Evolutionary conservation across 2,888 invertebrate genomes (phyloP), one percentile per base, ranked within the genome.

Genomic region (Teinopalpus imperialis): DNA sequence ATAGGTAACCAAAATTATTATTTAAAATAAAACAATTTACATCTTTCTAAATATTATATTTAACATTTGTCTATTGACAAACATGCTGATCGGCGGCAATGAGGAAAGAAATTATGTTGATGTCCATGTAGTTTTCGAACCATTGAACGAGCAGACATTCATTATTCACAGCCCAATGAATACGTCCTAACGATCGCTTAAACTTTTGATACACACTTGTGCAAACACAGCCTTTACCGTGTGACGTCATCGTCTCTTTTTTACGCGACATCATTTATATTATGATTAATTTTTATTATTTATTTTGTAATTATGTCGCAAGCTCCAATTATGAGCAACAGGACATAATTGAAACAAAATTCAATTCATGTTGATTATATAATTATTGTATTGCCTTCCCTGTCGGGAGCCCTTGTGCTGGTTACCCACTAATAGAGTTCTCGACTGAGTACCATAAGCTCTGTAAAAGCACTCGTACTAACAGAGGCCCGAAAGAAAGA

Each of bases 131-230:
- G 44, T 62, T 70, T 72, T 66, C 68, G 45, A 57, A 47, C 57
- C 63, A 61, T 52, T 63, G 67, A n/a, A n/a, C n/a, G n/a, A 54
- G 27, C 59, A 54, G 35, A 8, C 44, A 40, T 55, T 57, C 44
- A 61, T 72, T 69, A 72, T 61, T 67, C 53, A 48, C 65, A 51
- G 46, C 37, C 53, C 72, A 70, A 31, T 78, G 74, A 77, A 72
- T 70, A 57, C 52, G 47, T 43, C 48, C 42, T 74, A 72, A 78
- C 53, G 64, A 71, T 44, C n/a, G n/a, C n/a, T 54, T 45, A 48
- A 9, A 47, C 9, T 39, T 27, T 2, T 5, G 4, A 2, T 8
- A 5, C 34, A 56, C 72, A 75, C 65, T 70, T 80, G 75, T 48
- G 52, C 54, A 69, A 74, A 77, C n/a, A n/a, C n/a, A n/a, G n/a